Base-by-base conservation (phyloP, 1,140 invertebrate genomes). In the Gonatopus flavifemur region DNA sequence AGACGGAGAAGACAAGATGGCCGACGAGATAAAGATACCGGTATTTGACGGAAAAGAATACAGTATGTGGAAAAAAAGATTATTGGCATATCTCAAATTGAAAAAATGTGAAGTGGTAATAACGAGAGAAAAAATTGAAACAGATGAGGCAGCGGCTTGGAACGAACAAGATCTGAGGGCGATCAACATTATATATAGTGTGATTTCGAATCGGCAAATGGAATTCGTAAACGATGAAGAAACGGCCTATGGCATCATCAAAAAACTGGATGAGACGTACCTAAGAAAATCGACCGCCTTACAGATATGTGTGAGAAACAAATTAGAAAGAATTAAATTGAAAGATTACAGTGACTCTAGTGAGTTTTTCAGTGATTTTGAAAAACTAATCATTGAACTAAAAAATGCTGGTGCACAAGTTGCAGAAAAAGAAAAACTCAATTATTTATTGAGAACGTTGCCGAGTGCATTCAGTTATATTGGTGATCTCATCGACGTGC, bases 391-490 rank as follows among this genome's bases (percentile, higher is more conserved):
- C 33, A 61, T 58, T 41, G 55, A 57, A 30, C 42, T 62, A 15
- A 64, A 64, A 52, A 6, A 10, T 13, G 56, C 62, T 12, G 59
- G 59, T 18, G 52, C 52, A 21, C 40, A 37, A 30, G 19, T 64
- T 42, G 43, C 16, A 16, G 55, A 62, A 44, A 18, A 57, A 45
- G 62, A 65, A 51, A 70, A 67, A 56, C 13, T 62, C 8, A 65
- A 58, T 45, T 69, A 70, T 32, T n/a, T 33, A 15, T 5, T 33
- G 6, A 33, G 15, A 9, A 33, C 32, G 13, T 13, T 33, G 13
- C 32, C 32, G 15, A 13, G 15, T 8, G 5, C 7, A 33, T 33
- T n/a, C 32, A 9, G 32, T 43, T 45, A 45, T 22, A 45, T 45
- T 32, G 43, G 43, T n/a, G 43, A 45, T 21, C 20, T 45, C 12